Percentiles rank a stretch among this genome's conserved stretches.
Conservation (phyloP, 1,140 invertebrate species). For the Drosophila novamexicana region DNA sequence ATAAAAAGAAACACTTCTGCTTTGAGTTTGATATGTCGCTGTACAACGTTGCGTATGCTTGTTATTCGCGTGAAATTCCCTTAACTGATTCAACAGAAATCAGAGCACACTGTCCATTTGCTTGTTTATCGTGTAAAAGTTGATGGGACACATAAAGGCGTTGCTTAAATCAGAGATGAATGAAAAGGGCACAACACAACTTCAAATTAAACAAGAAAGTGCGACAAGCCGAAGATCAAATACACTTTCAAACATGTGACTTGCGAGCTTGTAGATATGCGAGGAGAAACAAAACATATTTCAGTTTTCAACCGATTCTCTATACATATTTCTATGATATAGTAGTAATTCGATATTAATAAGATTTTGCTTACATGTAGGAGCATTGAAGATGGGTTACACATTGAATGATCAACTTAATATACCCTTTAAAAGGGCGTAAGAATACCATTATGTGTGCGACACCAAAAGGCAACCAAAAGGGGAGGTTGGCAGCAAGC, state of each 20-base stretch:
- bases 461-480: neutral
- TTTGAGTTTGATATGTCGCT: no score
- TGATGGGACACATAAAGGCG: conserved; percentile 34
- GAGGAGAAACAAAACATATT: no score
- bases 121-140: conserved; percentile 31
- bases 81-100: conserved; percentile 29
- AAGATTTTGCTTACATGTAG: no score
- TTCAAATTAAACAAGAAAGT: conserved; percentile 36
- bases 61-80: neutral
- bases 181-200: conserved; percentile 25
- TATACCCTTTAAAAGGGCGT: neutral
- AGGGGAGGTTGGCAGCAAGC: neutral
- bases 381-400: no score
- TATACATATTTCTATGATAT: no score
- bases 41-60: neutral
- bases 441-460: neutral
- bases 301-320: no score
- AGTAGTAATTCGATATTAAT: no score
- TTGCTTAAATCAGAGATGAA: conserved; percentile 29
- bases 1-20: no score
- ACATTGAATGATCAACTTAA: no score
- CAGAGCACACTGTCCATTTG: conserved; percentile 6
- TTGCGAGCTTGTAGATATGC: no score
- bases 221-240: no score
- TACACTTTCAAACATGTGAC: no score